Percentiles rank a stretch among this genome's conserved stretches.
Evolutionary conservation across 2,113 vertebrate genomes (phyloP).

Genomic region (Pogonocichla stellata): DNA sequence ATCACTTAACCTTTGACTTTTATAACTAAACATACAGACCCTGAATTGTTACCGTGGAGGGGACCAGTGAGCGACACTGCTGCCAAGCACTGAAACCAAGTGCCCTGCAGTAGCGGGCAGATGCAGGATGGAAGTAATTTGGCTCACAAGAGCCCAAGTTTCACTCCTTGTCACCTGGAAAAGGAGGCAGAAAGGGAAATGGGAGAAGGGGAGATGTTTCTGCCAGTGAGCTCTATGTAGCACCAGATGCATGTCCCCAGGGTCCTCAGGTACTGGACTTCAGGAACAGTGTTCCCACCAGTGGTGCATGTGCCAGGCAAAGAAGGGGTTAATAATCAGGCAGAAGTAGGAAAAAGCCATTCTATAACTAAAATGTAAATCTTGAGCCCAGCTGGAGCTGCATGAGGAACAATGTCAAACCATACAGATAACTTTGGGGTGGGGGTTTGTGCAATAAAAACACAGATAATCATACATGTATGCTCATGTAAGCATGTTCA

Average conservation of each 20-base stretch:
- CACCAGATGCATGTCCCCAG: background rate
- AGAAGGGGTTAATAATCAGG: background rate
- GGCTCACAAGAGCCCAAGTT: background rate
- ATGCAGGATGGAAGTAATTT: background rate
- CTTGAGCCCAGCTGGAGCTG: background rate
- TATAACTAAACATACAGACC: constrained; percentile 63
- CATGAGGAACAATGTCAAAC: background rate
- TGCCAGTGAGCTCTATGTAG: background rate
- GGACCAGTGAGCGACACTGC: background rate
- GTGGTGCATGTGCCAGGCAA: background rate
- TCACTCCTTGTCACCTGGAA: background rate
- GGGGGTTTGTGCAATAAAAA: background rate
- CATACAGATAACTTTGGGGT: background rate
- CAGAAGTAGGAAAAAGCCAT: background rate
- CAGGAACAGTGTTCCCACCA: rapidly evolving
- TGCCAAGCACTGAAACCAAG: background rate
- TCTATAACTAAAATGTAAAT: constrained; percentile 17
- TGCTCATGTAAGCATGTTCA: rapidly evolving
- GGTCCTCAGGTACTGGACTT: background rate
- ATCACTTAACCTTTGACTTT: constrained; percentile 80
- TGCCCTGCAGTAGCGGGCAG: background rate
- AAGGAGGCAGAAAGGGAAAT: background rate
- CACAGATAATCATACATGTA: background rate
- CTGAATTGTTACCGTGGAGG: constrained; percentile 28
- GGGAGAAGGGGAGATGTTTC: background rate